Evolutionary conservation across 2,113 vertebrate genomes (phyloP).

Genomic region (Alethe castanea): DNA sequence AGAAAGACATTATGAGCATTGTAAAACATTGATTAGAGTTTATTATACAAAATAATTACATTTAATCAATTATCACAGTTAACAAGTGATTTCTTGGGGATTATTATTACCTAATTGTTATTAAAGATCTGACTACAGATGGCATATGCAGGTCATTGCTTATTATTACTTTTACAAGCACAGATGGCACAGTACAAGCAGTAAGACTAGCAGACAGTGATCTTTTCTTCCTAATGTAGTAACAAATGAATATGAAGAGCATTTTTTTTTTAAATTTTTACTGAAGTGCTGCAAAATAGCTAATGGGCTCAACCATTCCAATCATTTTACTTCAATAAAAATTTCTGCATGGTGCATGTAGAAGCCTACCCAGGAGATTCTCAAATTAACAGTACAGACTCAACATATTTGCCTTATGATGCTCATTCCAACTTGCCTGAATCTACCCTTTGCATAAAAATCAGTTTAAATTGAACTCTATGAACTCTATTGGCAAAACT

Average conservation of each 20-base stretch:
- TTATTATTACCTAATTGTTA: constrained; percentile 70
- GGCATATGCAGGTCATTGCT: constrained; percentile 67
- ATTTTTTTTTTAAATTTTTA: constrained; percentile 20
- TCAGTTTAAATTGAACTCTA: constrained; percentile 15
- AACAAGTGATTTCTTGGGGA: constrained; percentile 67
- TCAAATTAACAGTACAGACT: not conserved
- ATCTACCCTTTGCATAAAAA: constrained; percentile 18
- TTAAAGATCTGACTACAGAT: constrained; percentile 69
- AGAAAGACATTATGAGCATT: constrained; percentile 12
- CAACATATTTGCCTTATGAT: constrained; percentile 8
- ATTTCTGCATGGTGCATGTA: not conserved
- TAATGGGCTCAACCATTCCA: not conserved
- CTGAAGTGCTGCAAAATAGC: constrained; percentile 12
- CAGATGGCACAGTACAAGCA: constrained; percentile 70
- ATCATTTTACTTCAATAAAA: not conserved
- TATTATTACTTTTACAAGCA: constrained; percentile 72
- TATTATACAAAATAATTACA: constrained; percentile 67
- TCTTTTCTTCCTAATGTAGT: constrained; percentile 54
- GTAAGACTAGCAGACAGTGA: constrained; percentile 58
- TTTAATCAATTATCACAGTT: constrained; percentile 68
- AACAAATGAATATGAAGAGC: constrained; percentile 32
- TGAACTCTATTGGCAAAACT: constrained; percentile 35
- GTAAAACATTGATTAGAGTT: constrained; percentile 70
- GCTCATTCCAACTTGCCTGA: not conserved
- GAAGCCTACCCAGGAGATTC: not conserved